Conservation (phyloP, 1,140 invertebrate genomes). For the Papilio aristodemus region DNA sequence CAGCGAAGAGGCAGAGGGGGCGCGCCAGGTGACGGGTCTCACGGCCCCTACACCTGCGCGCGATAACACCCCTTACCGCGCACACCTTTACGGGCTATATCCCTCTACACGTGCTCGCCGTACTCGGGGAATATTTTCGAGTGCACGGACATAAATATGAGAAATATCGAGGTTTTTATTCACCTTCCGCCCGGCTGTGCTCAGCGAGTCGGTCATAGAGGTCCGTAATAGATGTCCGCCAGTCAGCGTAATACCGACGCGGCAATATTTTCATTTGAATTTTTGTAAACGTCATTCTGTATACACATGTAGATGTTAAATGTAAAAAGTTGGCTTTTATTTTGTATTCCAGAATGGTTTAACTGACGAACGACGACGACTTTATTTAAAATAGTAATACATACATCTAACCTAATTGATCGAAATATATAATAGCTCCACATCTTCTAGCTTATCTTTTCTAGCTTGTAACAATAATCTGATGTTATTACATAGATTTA, state of each 20-base stretch:
- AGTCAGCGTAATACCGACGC: conserved; percentile 21
- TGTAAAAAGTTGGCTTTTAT: too few relatives aligned
- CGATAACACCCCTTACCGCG: conserved; percentile 67
- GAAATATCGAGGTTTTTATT: conserved; percentile 75
- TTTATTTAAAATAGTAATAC: too few relatives aligned
- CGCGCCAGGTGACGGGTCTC: conserved; percentile 72
- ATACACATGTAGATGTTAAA: not conserved
- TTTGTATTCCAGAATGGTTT: too few relatives aligned
- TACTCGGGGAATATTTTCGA: conserved; percentile 74
- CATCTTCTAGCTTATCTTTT: too few relatives aligned
- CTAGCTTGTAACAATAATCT: too few relatives aligned
- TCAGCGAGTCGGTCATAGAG: conserved; percentile 35
- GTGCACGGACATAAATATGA: conserved; percentile 78
- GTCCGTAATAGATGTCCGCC: conserved; percentile 57
- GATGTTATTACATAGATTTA: too few relatives aligned
- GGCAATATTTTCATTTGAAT: conserved; percentile 29
- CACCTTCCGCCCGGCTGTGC: conserved; percentile 52
- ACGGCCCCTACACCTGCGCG: conserved; percentile 67
- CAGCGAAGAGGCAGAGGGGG: conserved; percentile 79
- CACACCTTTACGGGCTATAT: conserved; percentile 54
- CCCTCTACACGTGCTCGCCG: conserved; percentile 52
- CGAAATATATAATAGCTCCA: too few relatives aligned
- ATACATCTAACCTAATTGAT: too few relatives aligned
- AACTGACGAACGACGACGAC: too few relatives aligned
- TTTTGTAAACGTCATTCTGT: conserved; percentile 11